These are phyloP conservation scores for Lithobates sylvaticus DNA, from an alignment of 2,797 vertebrate genomes.

Conservation along the genomic window DNA sequence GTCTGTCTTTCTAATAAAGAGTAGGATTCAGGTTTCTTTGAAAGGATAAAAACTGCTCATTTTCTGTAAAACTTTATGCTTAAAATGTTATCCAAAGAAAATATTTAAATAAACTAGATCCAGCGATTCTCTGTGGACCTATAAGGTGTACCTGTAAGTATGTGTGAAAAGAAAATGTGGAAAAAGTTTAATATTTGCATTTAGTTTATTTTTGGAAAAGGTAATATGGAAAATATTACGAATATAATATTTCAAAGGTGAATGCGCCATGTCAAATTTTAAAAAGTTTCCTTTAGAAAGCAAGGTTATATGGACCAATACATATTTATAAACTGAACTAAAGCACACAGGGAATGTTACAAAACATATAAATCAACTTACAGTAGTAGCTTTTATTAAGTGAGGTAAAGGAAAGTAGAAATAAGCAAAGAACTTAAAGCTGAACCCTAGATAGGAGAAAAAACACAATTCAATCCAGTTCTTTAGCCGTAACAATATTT, in stretches of 20 bases:
- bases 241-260: conserved; percentile 17
- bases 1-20: conserved; percentile 58
- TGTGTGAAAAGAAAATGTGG: conserved; percentile 58
- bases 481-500: not conserved
- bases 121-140: conserved; percentile 45
- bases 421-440: not conserved
- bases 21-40: conserved; percentile 43
- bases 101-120: conserved; percentile 56
- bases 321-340: conserved; percentile 1
- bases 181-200: conserved; percentile 53
- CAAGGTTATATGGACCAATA: conserved; percentile 1
- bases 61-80: conserved; percentile 31
- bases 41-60: conserved; percentile 53
- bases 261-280: not conserved
- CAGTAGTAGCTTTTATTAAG: not conserved
- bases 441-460: not conserved
- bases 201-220: conserved; percentile 51
- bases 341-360: conserved; percentile 11
- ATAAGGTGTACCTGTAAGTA: conserved; percentile 57
- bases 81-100: conserved; percentile 49
- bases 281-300: conserved; percentile 14
- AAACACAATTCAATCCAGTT: not conserved
- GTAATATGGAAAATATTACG: conserved; percentile 56
- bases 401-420: not conserved
- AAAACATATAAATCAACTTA: conserved; percentile 14